These are phyloP conservation scores for Cantharis lateralis DNA, from an alignment of 2,888 invertebrate species.

Conservation along the genomic window DNA sequence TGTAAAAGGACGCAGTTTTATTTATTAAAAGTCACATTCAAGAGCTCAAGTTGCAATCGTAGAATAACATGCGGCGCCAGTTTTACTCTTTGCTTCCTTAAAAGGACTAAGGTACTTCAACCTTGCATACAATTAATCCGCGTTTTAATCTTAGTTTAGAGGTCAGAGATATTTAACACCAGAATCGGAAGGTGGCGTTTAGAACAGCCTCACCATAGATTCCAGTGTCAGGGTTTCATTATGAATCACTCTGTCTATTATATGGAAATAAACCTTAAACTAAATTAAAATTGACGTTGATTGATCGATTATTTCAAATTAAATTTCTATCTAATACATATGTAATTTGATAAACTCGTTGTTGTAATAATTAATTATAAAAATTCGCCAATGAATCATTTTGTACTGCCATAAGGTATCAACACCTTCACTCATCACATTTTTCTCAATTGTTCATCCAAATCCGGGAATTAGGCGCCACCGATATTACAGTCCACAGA, in stretches of 20 bases:
- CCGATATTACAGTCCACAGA: not conserved
- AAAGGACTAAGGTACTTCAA: constrained; percentile 22
- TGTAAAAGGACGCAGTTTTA: constrained; percentile 21
- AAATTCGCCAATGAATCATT: not conserved
- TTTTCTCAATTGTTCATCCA: not conserved
- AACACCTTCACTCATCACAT: not conserved
- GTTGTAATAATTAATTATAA: not conserved
- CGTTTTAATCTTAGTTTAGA: constrained; percentile 14
- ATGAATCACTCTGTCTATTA: constrained; percentile 3
- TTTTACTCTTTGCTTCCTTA: constrained; percentile 24
- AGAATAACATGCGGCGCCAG: constrained; percentile 23
- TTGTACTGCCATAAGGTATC: not conserved
- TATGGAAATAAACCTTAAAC: constrained; percentile 16
- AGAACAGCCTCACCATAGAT: not conserved
- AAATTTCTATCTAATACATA: not conserved
- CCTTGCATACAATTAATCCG: constrained; percentile 26
- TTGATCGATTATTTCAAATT: constrained; percentile 5
- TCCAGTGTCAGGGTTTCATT: constrained; percentile 12
- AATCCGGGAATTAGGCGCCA: too few relatives aligned
- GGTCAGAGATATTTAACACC: constrained; percentile 17
- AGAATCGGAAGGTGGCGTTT: not conserved
- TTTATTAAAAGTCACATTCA: constrained; percentile 15
- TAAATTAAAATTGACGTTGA: constrained; percentile 14
- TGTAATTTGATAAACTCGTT: not conserved
- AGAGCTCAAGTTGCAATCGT: constrained; percentile 2